A percentile compares a stretch with the other conserved stretches of the same genome.
phyloP scores from a whole-genome alignment of 2,797 vertebrate genomes.

The Mus caroli region DNA sequence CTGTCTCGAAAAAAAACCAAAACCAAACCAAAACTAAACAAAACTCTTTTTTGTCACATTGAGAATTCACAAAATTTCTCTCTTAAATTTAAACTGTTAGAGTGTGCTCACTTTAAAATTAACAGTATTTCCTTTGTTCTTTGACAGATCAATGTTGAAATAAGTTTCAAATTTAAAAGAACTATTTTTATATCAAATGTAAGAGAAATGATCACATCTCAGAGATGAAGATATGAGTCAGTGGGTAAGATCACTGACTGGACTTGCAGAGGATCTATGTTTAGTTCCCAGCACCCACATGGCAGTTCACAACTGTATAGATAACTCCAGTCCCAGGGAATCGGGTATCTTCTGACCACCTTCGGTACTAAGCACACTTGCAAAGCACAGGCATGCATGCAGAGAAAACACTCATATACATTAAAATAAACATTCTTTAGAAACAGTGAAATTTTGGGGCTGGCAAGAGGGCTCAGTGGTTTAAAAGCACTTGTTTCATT shows the following conservation, averaged over 20 bases:
- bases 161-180: slow-evolving; percentile 53
- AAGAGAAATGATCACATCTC: not conserved
- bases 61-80: slow-evolving; percentile 59
- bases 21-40: no score
- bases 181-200: slow-evolving; percentile 44
- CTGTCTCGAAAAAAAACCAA: no score
- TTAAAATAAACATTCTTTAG: not conserved
- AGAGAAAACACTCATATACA: no score
- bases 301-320: not conserved
- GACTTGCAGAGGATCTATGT: not conserved
- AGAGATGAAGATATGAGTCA: not conserved
- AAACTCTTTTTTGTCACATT: slow-evolving; percentile 43
- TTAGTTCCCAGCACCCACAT: not conserved
- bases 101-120: slow-evolving; percentile 51
- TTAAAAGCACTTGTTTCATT: not conserved
- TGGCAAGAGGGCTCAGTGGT: not conserved
- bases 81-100: slow-evolving; percentile 15
- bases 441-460: not conserved
- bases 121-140: slow-evolving; percentile 42
- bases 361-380: not conserved
- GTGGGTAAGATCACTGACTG: not conserved
- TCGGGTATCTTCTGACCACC: not conserved
- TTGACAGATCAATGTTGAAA: slow-evolving; percentile 54
- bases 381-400: no score
- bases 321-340: not conserved